Evolutionary conservation across 1,140 invertebrate genomes (phyloP).

Genomic region (Drosophila willistoni): DNA sequence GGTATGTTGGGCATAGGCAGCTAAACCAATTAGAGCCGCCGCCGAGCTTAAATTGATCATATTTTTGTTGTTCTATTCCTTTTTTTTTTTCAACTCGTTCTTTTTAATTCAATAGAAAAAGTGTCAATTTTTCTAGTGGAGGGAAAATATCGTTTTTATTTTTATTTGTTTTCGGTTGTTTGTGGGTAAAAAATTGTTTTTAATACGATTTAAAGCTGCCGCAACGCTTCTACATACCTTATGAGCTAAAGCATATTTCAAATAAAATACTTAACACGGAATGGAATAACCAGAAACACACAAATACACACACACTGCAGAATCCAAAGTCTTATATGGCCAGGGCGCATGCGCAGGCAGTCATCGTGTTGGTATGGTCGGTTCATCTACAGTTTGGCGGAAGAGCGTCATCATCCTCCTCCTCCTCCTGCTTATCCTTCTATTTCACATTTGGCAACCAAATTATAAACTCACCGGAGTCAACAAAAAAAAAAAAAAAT

Average conservation of each 20-base stretch:
- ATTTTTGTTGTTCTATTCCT: constrained; percentile 46
- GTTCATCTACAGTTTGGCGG: not conserved
- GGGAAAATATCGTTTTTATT: constrained; percentile 68
- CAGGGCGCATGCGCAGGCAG: constrained; percentile 17
- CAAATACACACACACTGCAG: not conserved
- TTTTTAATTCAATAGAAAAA: constrained; percentile 79
- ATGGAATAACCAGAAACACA: constrained; percentile 17
- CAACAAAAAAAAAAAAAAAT: constrained; percentile 1
- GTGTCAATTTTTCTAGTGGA: constrained; percentile 63
- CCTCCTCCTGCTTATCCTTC: not conserved
- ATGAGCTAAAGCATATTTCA: constrained; percentile 57
- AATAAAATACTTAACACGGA: constrained; percentile 72
- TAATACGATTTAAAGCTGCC: constrained; percentile 3
- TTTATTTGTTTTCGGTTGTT: constrained; percentile 36
- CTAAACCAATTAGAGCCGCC: constrained; percentile 69
- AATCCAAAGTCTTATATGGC: constrained; percentile 3
- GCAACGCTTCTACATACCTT: constrained; percentile 66
- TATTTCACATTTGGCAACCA: not conserved
- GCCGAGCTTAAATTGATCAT: constrained; percentile 61
- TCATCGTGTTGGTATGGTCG: not conserved
- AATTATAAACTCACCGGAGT: not conserved
- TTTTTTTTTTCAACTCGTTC: constrained; percentile 44
- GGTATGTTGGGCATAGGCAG: constrained; percentile 36
- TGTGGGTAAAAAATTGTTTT: constrained; percentile 4
- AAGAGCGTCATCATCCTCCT: not conserved